Evolutionary conservation across 2,888 invertebrate genomes (phyloP), one percentile per base, ranked within the genome.

Genomic region (Lingula anatina): DNA sequence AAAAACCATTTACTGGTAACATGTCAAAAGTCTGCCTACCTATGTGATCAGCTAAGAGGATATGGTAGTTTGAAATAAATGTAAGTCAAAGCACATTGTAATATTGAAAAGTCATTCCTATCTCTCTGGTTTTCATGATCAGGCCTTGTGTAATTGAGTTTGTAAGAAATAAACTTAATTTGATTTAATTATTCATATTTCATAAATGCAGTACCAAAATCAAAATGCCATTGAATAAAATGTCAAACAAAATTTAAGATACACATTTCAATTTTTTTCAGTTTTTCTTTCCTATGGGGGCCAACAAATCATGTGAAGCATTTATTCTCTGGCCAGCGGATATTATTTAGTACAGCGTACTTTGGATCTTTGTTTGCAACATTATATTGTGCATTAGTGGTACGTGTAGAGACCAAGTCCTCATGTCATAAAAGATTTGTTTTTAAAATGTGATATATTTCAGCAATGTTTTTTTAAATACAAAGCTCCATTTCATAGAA

Each of bases 81-180:
- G n/a, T n/a, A n/a, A n/a, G n/a, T n/a, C n/a, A n/a, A n/a, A n/a
- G n/a, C n/a, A n/a, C n/a, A n/a, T n/a, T n/a, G n/a, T 39, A 9
- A 12, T 39, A 18, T 39, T 9, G 9, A n/a, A 39, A 9, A 39
- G 39, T 15, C 18, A 20, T 39, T 45, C 18, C 27, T 39, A 7
- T 40, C 28, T 27, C 53, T 47, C 65, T 44, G 47, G 59, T 68
- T 62, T 64, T 58, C 58, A 52, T 49, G 81, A 82, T 60, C 82
- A 95, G 97, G 80, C 95, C 97, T 78, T 88, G 93, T 61, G 90
- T 97, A 73, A n/a, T n/a, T n/a, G n/a, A n/a, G n/a, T n/a, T n/a
- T n/a, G n/a, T n/a, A n/a, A n/a, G n/a, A n/a, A n/a, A n/a, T n/a
- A n/a, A n/a, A n/a, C n/a, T n/a, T n/a, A n/a, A n/a, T n/a, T n/a